Percentiles rank a stretch among this genome's conserved stretches.
Conservation (phyloP, 2,113 vertebrate genomes). For the Mesocricetus auratus region DNA sequence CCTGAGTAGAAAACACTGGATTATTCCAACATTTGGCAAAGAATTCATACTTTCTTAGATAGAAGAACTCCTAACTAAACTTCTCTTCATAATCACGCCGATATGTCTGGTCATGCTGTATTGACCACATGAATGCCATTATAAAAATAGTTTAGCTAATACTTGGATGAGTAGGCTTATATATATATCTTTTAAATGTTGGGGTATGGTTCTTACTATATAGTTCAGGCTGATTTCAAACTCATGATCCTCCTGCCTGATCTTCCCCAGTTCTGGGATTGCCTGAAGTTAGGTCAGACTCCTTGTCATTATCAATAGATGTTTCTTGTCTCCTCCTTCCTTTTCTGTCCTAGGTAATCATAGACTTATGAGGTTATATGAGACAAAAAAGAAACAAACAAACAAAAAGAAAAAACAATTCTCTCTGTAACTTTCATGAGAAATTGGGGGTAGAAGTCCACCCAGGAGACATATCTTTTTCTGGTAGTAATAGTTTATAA, state of each 20-base stretch:
- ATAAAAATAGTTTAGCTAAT: conserved; percentile 18
- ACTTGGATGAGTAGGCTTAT: background rate
- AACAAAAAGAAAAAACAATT: too few species aligned
- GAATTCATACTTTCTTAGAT: conserved; percentile 53
- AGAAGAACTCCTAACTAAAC: conserved; percentile 43
- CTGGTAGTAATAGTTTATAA: background rate
- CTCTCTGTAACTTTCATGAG: conserved; percentile 1
- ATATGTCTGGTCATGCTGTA: background rate
- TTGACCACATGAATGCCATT: background rate
- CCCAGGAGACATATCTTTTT: background rate
- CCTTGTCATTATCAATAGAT: background rate
- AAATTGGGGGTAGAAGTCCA: background rate
- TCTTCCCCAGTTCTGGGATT: background rate
- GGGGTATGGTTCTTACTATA: background rate
- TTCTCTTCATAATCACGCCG: background rate
- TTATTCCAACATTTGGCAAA: conserved; percentile 69
- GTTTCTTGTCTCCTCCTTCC: background rate
- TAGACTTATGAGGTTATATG: background rate
- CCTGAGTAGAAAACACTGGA: conserved; percentile 66
- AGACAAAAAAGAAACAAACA: too few species aligned
- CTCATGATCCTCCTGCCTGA: background rate
- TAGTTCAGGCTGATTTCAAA: background rate
- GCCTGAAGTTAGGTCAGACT: background rate
- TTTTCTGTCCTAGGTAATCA: conserved; percentile 30
- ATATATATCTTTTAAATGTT: background rate